Conservation (phyloP, 1,140 invertebrate genomes). For the Popillia japonica region DNA sequence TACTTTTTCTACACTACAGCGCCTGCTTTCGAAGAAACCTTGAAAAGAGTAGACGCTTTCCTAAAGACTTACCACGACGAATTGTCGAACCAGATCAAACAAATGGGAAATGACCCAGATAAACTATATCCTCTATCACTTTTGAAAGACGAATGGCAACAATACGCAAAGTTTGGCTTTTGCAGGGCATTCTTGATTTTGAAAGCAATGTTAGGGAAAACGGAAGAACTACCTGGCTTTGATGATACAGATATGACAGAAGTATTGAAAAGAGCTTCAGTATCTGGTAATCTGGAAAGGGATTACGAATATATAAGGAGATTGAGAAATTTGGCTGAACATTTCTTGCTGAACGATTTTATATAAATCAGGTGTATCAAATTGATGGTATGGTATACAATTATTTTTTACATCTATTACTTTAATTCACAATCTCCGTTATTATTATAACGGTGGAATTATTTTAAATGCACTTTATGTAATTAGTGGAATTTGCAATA, state of each 20-base stretch:
- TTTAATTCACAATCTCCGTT: too few relatives aligned
- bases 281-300: not conserved
- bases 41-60: slow-evolving; percentile 62
- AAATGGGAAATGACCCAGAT: slow-evolving; percentile 60
- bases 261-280: not conserved
- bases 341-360: not conserved
- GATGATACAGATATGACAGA: not conserved
- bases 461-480: too few relatives aligned
- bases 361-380: not conserved
- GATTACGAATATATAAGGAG: not conserved
- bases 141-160: slow-evolving; percentile 13
- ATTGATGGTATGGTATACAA: too few relatives aligned
- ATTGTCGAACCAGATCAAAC: slow-evolving; percentile 57
- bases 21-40: slow-evolving; percentile 53
- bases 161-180: not conserved
- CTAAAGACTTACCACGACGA: slow-evolving; percentile 65
- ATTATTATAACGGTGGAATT: too few relatives aligned
- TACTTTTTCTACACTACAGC: slow-evolving; percentile 66
- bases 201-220: not conserved
- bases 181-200: slow-evolving; percentile 9
- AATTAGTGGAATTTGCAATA: too few relatives aligned
- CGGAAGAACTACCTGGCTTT: slow-evolving; percentile 15
- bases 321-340: not conserved
- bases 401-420: not conserved
- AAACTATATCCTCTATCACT: slow-evolving; percentile 59